Conservation (phyloP, 2,113 vertebrate genomes). For the Phocoena phocoena region DNA sequence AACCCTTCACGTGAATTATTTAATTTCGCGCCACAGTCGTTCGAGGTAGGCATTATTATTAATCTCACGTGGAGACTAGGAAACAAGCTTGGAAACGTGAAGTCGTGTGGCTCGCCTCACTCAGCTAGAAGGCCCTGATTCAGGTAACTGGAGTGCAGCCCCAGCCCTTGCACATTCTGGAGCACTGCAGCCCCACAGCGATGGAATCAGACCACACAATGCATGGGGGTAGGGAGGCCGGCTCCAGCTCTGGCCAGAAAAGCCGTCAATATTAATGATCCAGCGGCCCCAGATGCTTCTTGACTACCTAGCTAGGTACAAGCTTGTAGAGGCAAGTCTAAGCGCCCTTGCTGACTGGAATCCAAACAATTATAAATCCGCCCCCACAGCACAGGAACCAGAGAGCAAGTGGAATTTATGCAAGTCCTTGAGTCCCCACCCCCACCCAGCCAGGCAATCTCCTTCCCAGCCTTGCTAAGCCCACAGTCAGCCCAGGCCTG, state of each 20-base stretch:
- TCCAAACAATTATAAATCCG: not conserved
- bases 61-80: not conserved
- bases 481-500: not conserved
- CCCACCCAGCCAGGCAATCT: not conserved
- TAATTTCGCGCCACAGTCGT: not conserved
- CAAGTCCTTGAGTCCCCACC: not conserved
- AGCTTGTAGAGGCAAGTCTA: not conserved
- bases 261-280: not conserved
- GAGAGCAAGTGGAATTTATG: not conserved
- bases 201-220: not conserved
- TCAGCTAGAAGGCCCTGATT: not conserved
- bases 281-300: not conserved
- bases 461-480: not conserved
- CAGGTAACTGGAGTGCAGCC: rapidly evolving
- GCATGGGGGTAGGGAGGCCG: not conserved
- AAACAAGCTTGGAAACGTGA: not conserved
- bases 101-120: not conserved
- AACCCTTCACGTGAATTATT: not conserved
- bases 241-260: not conserved
- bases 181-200: not conserved
- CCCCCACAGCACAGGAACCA: constrained; percentile 33
- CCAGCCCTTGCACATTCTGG: not conserved
- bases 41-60: too few relatives aligned
- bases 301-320: not conserved
- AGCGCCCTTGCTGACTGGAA: not conserved